Evolutionary conservation across 2,888 invertebrate species (phyloP).

Genomic region (Metopia argyrocephala): DNA sequence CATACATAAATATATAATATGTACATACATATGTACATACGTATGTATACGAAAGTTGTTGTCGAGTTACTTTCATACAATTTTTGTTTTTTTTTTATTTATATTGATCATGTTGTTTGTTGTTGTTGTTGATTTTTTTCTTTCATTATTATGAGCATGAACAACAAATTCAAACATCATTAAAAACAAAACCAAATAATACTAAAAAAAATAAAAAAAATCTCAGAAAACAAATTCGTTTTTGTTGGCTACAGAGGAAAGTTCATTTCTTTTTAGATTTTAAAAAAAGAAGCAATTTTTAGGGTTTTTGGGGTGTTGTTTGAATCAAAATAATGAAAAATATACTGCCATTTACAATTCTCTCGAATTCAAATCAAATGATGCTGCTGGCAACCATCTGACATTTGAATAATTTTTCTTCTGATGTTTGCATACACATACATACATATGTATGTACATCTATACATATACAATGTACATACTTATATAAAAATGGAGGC

Average conservation of each 20-base stretch:
- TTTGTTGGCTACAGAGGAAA: slow-evolving; percentile 34
- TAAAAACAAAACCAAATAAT: not conserved
- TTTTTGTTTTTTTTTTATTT: not conserved
- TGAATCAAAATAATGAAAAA: no score
- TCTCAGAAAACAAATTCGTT: not conserved
- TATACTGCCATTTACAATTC: no score
- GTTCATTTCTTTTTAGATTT: not conserved
- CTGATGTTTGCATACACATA: no score
- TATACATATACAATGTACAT: no score
- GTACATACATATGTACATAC: slow-evolving; percentile 52
- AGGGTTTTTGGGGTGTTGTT: no score
- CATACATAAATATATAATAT: slow-evolving; percentile 32
- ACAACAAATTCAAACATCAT: slow-evolving; percentile 39
- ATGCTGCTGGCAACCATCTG: no score
- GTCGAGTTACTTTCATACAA: slow-evolving; percentile 46
- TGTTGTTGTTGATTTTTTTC: slow-evolving; percentile 25
- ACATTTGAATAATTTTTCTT: no score
- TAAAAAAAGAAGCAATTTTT: not conserved
- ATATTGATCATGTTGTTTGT: slow-evolving; percentile 16
- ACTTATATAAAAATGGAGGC: no score
- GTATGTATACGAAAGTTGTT: slow-evolving; percentile 52
- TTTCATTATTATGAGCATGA: slow-evolving; percentile 54
- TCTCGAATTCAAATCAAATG: no score
- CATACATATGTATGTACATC: no score
- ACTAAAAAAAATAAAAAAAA: not conserved